These are phyloP conservation scores for Eristalinus sepulchralis DNA, from an alignment of 2,888 invertebrate genomes.

Conservation along the genomic window DNA sequence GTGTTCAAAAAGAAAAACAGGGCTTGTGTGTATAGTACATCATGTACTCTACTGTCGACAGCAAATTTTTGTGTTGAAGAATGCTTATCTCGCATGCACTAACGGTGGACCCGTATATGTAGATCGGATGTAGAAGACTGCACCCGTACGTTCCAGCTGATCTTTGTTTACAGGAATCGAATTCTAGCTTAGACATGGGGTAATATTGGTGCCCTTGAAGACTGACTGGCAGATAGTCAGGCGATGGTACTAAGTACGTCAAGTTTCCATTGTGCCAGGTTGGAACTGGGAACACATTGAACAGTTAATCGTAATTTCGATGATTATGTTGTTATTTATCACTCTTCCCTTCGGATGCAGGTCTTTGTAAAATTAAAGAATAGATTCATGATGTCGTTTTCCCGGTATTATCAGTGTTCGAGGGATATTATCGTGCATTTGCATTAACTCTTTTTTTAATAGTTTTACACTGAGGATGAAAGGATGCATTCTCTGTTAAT, in stretches of 20 bases:
- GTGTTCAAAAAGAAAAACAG: too few species aligned
- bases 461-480: background rate
- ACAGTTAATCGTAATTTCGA: constrained; percentile 2
- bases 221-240: background rate
- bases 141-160: background rate
- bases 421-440: background rate
- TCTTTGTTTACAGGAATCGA: background rate
- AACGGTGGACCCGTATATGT: background rate
- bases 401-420: background rate
- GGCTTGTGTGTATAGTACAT: too few species aligned
- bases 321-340: background rate
- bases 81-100: constrained; percentile 4
- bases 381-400: background rate
- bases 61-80: background rate
- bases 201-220: background rate
- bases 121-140: constrained; percentile 6
- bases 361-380: too few species aligned
- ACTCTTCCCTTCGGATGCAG: too few species aligned
- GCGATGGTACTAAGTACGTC: background rate
- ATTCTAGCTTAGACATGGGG: background rate
- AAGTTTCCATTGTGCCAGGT: background rate
- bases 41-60: background rate
- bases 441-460: background rate
- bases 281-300: background rate
- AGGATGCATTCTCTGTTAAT: background rate